phyloP scores from a whole-genome alignment of 2,113 vertebrate species.

The Nesoenas mayeri region DNA sequence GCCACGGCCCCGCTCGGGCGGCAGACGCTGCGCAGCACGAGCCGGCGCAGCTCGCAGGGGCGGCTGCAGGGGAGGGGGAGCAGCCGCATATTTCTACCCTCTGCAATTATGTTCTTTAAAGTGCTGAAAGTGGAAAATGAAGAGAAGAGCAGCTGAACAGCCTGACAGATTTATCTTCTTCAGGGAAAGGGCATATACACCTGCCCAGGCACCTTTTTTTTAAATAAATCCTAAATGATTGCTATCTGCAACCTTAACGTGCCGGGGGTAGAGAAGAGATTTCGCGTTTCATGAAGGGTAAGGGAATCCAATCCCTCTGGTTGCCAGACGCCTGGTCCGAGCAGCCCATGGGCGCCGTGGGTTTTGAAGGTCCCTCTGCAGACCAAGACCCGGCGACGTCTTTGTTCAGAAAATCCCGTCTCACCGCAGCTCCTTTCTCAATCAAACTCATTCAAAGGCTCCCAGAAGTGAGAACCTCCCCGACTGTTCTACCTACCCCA shows the following conservation, averaged over 20 bases:
- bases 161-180: constrained; percentile 73
- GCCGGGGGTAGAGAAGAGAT: constrained; percentile 9
- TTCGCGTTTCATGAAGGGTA: not conserved
- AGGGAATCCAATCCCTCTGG: not conserved
- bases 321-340: not conserved
- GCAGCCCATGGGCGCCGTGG: not conserved
- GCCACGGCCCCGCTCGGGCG: constrained; percentile 19
- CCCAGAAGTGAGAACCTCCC: not conserved
- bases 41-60: constrained; percentile 54
- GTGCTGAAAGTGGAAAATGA: constrained; percentile 66
- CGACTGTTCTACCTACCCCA: not conserved
- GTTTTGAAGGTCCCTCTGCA: not conserved
- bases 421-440: not conserved
- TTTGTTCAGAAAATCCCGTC: not conserved
- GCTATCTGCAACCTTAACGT: constrained; percentile 39
- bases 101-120: constrained; percentile 70
- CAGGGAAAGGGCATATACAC: constrained; percentile 47
- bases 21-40: constrained; percentile 3
- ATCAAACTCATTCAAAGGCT: not conserved
- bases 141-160: constrained; percentile 57
- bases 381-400: not conserved
- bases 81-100: constrained; percentile 65
- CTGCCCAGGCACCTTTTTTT: constrained; percentile 44
- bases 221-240: not conserved
- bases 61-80: constrained; percentile 42